phyloP scores from a whole-genome alignment of 2,888 invertebrate genomes.

The Polydrusus pterygomalis region DNA sequence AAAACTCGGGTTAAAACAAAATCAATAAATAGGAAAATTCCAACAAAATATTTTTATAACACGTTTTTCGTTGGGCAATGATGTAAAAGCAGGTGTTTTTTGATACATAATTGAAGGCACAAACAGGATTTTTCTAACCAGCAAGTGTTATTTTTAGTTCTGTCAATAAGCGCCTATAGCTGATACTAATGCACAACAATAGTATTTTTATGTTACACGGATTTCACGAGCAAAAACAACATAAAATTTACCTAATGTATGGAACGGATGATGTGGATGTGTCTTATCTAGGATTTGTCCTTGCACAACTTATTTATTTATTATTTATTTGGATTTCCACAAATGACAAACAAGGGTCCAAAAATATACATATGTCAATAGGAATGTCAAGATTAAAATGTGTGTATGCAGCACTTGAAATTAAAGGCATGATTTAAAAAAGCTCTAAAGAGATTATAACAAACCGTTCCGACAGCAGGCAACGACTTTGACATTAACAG shows the following conservation, averaged over 20 bases:
- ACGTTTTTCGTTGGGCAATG: neutral
- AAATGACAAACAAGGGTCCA: neutral
- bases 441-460: too few relatives aligned
- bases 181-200: neutral
- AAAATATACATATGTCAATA: constrained; percentile 4
- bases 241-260: neutral
- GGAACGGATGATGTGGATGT: neutral
- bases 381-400: neutral
- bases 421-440: neutral
- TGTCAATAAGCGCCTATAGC: neutral
- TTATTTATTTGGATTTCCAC: constrained; percentile 1
- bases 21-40: constrained; percentile 3
- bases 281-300: constrained; percentile 2
- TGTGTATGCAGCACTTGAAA: neutral
- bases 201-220: constrained; percentile 4
- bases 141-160: constrained; percentile 3
- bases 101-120: neutral
- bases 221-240: neutral
- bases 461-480: too few relatives aligned
- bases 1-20: neutral
- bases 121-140: neutral
- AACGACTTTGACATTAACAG: too few relatives aligned
- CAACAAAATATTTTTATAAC: neutral
- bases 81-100: neutral
- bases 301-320: neutral